Percentiles rank a stretch among this genome's conserved stretches.
Evolutionary conservation across 1,140 invertebrate species (phyloP).

Genomic region (Asbolus verrucosus): DNA sequence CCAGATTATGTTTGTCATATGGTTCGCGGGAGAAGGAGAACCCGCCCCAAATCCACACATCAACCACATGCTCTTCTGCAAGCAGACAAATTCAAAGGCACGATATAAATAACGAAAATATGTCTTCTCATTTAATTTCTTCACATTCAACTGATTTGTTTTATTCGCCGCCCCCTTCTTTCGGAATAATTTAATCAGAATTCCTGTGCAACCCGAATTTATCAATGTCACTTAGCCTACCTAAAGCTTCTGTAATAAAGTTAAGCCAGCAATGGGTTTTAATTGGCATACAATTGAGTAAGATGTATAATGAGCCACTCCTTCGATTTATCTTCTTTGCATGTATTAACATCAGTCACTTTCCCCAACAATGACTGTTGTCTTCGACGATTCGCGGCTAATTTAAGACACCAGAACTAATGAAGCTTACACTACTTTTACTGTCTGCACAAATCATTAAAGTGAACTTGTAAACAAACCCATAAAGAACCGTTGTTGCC

Average conservation of each 20-base stretch:
- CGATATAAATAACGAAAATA: neutral
- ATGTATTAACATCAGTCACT: neutral
- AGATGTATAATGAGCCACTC: conserved; percentile 1
- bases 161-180: neutral
- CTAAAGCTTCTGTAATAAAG: conserved; percentile 9
- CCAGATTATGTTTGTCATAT: conserved; percentile 5
- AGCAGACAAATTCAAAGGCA: neutral
- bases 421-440: too few relatives aligned
- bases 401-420: too few relatives aligned
- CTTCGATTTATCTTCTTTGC: conserved; percentile 1
- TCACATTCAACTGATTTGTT: too few relatives aligned
- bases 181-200: neutral
- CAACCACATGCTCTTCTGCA: neutral
- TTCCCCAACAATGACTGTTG: neutral
- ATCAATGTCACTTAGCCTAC: conserved; percentile 7
- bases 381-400: too few relatives aligned
- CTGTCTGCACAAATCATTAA: too few relatives aligned
- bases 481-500: too few relatives aligned
- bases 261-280: neutral
- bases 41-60: too few relatives aligned
- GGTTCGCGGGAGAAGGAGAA: neutral
- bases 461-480: too few relatives aligned
- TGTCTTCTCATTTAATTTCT: too few relatives aligned
- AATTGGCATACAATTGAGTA: conserved; percentile 10
- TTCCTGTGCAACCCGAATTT: neutral